A percentile compares a stretch with the other conserved stretches of the same genome.
These are phyloP conservation scores for Crocidura indochinensis DNA, from an alignment of 2,797 vertebrate genomes.

Conservation along the genomic window DNA sequence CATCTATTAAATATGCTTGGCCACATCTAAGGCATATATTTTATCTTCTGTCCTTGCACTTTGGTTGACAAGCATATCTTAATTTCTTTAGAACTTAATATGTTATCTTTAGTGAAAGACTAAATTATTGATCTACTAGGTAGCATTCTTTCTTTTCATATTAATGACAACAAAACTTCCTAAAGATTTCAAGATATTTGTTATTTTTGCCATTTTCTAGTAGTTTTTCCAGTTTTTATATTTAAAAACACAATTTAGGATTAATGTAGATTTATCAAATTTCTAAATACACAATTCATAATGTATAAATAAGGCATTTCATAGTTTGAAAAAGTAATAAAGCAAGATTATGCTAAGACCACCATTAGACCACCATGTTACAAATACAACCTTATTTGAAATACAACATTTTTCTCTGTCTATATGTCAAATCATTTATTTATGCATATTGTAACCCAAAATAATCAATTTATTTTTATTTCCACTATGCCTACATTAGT, in stretches of 20 bases:
- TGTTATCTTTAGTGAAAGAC: not conserved
- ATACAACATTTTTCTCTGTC: not conserved
- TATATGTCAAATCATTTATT: not conserved
- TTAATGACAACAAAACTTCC: not conserved
- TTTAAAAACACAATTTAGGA: not conserved
- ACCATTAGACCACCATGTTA: not conserved
- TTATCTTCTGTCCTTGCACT: too few relatives aligned
- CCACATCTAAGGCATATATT: too few relatives aligned
- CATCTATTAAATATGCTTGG: too few relatives aligned
- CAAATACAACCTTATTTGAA: not conserved
- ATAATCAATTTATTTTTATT: not conserved
- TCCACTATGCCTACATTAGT: not conserved
- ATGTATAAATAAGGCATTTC: too few relatives aligned
- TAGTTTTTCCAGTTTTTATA: not conserved
- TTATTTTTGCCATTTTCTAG: not conserved
- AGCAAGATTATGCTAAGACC: too few relatives aligned
- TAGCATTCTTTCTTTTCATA: not conserved
- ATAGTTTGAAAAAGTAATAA: not conserved
- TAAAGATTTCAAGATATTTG: not conserved
- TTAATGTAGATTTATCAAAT: not conserved
- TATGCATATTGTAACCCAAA: not conserved
- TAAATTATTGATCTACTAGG: not conserved
- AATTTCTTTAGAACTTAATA: not conserved
- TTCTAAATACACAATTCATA: not conserved
- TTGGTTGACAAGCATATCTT: not conserved